phyloP scores from a whole-genome alignment of 2,797 vertebrate species.

The Tenualosa ilisha region DNA sequence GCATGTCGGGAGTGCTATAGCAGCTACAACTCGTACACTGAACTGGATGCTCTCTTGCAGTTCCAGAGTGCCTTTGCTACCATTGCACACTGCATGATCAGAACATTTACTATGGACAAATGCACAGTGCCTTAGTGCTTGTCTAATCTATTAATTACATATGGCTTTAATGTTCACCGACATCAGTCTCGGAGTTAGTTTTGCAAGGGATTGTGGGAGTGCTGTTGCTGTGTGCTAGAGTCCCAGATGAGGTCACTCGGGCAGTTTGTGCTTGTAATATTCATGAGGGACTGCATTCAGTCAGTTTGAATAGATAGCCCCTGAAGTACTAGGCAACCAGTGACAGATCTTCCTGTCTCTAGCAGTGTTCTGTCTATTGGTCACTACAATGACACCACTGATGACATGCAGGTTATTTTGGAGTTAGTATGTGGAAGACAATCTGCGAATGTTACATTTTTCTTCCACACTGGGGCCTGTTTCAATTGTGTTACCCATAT shows the following conservation, averaged over 20 bases:
- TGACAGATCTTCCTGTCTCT: background rate
- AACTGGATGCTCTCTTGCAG: background rate
- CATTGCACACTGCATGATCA: background rate
- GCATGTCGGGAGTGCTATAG: too few relatives aligned
- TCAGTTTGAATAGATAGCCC: constrained; percentile 7
- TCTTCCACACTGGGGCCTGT: background rate
- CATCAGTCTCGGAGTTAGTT: background rate
- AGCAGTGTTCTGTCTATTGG: background rate
- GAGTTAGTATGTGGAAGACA: background rate
- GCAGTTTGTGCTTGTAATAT: constrained; percentile 32
- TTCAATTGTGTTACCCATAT: background rate
- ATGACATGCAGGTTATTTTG: background rate
- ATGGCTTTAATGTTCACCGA: background rate
- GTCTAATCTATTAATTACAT: background rate
- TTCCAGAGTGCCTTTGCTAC: background rate
- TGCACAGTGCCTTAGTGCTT: background rate
- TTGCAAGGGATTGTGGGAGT: background rate
- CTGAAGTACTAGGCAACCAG: background rate
- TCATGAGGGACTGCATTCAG: constrained; percentile 33
- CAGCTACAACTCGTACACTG: background rate
- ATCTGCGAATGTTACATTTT: background rate
- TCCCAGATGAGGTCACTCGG: constrained; percentile 21
- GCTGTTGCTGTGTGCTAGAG: background rate
- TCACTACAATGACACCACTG: background rate
- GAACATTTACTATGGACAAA: background rate